Conservation (phyloP, 2,113 vertebrate genomes). For the Sinocyclocheilus grahami region DNA sequence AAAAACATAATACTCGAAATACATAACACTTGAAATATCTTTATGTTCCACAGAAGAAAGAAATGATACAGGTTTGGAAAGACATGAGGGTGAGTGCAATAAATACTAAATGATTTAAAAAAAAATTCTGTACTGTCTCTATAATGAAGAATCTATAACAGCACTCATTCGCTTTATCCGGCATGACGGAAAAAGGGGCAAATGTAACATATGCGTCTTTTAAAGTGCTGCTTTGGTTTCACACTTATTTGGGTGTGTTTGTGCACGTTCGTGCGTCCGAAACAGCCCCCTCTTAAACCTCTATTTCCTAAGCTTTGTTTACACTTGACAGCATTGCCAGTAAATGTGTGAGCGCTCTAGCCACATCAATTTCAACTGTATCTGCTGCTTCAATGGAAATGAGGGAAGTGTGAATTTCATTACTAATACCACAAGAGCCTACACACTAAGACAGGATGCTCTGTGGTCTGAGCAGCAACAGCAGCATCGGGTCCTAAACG, state of each 20-base stretch:
- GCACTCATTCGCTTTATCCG: slow-evolving; percentile 42
- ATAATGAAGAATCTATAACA: slow-evolving; percentile 37
- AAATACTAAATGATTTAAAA: no score
- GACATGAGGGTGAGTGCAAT: not conserved
- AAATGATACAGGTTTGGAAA: not conserved
- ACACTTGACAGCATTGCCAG: slow-evolving; percentile 71
- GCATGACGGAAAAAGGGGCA: not conserved
- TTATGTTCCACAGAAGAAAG: not conserved
- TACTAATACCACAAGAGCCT: slow-evolving; percentile 69
- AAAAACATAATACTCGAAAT: slow-evolving; percentile 6
- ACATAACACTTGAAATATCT: not conserved
- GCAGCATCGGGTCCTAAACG: slow-evolving; percentile 64
- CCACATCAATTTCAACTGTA: slow-evolving; percentile 60
- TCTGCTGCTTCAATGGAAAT: slow-evolving; percentile 71
- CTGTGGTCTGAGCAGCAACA: slow-evolving; percentile 72
- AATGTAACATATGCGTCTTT: not conserved
- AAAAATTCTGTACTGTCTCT: not conserved
- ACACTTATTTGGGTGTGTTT: not conserved
- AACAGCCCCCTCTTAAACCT: not conserved
- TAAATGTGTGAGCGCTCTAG: slow-evolving; percentile 62
- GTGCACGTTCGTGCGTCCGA: not conserved
- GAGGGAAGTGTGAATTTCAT: slow-evolving; percentile 74
- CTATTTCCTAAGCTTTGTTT: slow-evolving; percentile 61
- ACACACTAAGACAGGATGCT: slow-evolving; percentile 73
- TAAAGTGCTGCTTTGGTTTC: not conserved